A percentile compares a stretch with the other conserved stretches of the same genome.
Conservation (phyloP, 2,113 vertebrate genomes). For the Daphoenositta chrysoptera region DNA sequence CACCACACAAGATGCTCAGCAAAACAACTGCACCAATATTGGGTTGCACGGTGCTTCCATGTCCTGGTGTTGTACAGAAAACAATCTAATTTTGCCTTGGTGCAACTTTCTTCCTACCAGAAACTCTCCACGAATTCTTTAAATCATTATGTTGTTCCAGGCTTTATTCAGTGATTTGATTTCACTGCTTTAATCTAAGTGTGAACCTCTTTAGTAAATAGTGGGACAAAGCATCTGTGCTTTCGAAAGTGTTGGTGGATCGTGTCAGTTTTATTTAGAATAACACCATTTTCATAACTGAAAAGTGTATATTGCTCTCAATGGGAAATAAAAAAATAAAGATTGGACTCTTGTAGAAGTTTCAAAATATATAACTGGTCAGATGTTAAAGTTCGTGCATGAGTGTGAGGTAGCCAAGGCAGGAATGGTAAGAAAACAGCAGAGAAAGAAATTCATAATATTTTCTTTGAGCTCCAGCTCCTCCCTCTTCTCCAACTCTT, state of each 20-base stretch:
- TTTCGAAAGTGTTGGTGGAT: slow-evolving; percentile 63
- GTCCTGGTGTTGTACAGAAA: not conserved
- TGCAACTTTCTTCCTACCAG: slow-evolving; percentile 3
- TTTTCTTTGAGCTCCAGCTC: not conserved
- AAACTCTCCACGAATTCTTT: slow-evolving; percentile 13
- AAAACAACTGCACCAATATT: not conserved
- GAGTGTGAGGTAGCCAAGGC: not conserved
- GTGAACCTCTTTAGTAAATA: slow-evolving; percentile 67
- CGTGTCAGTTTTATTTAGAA: slow-evolving; percentile 60
- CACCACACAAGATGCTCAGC: not conserved
- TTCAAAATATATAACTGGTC: not conserved
- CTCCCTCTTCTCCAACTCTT: not conserved
- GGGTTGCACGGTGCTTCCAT: not conserved
- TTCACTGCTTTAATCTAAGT: slow-evolving; percentile 65
- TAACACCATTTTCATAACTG: slow-evolving; percentile 42
- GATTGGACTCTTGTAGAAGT: not conserved
- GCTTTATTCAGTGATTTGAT: slow-evolving; percentile 59
- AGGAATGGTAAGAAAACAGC: not conserved
- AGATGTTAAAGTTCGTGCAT: not conserved
- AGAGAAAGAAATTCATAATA: not conserved
- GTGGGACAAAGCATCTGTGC: slow-evolving; percentile 68
- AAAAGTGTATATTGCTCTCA: slow-evolving; percentile 5
- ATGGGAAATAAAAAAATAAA: not conserved
- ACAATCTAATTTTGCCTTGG: not conserved
- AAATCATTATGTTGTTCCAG: slow-evolving; percentile 44